Evolutionary conservation across 2,797 vertebrate species (phyloP), one percentile per base, ranked within the genome.

Genomic region (Chaenodraco wilsoni): DNA sequence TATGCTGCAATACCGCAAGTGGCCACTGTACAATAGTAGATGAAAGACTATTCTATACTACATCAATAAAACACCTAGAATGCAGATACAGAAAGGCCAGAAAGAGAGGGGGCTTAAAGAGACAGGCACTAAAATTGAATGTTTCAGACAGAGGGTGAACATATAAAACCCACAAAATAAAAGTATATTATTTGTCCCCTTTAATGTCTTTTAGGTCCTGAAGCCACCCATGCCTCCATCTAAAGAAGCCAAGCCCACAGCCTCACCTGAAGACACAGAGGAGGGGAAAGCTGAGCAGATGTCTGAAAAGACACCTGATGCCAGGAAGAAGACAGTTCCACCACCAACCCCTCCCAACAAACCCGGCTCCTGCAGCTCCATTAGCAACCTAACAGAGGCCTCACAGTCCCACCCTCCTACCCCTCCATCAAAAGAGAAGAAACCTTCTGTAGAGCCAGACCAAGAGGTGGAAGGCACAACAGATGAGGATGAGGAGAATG

Each of bases 341-440:
- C 94, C 94, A 9, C 91, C 88, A 11, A 84, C 92, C 75, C 95
- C 95, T 56, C 94, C 94, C 21, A 76, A 51, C 90, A 96, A 96
- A 87, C 89, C 94, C 59, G 69, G 79, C n/a, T 45, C 76, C 7
- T 57, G 4, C 10, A 81, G 1, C 63, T 83, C 74, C 84, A 80
- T 37, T 6, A 69, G 82, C 44, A 65, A 46, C 48, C 55, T 43
- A 12, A 23, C 46, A 23, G 84, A 90, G 40, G 33, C 74, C 27
- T 51, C 76, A 3, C 86, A 90, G 7, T 51, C 80, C 8, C 81
- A 85, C 40, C 88, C 92, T 72, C 95, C 92, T 0, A 51, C 87
- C 50, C 94, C 92, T 65, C 95, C 95, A 40, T 90, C 90, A 63
- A 95, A 93, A 85, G 81, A 91, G 10, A 89, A 81, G 52, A 95